phyloP scores from a whole-genome alignment of 1,140 invertebrate genomes.

The Drosophila aff. region DNA sequence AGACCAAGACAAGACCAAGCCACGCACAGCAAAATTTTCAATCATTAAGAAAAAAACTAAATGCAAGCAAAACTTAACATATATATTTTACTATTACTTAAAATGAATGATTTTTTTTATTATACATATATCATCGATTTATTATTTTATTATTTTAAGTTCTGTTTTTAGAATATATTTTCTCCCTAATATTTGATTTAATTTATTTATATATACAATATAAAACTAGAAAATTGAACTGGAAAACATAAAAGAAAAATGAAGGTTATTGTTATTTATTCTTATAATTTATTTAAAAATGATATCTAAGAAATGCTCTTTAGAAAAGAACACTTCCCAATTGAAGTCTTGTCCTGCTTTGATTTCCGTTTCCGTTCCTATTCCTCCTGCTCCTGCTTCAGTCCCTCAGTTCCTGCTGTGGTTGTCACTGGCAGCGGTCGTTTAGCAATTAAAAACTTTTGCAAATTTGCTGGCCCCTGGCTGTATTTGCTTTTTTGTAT shows the following conservation, averaged over 20 bases:
- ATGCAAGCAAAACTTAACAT: no score
- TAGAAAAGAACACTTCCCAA: not conserved
- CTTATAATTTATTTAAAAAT: not conserved
- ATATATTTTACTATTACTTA: no score
- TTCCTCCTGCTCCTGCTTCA: not conserved
- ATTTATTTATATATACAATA: no score
- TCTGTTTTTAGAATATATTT: no score
- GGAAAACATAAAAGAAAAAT: no score
- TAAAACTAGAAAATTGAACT: not conserved
- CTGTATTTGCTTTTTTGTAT: constrained; percentile 11
- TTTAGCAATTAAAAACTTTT: constrained; percentile 80
- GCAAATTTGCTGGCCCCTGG: constrained; percentile 51
- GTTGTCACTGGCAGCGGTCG: constrained; percentile 78
- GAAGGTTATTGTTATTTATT: not conserved
- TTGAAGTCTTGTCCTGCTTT: not conserved
- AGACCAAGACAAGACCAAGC: no score
- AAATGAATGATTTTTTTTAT: no score
- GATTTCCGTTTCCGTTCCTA: constrained; percentile 29
- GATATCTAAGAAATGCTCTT: not conserved
- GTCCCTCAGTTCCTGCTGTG: constrained; percentile 20
- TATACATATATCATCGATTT: no score
- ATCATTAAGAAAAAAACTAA: no score
- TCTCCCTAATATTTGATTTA: no score
- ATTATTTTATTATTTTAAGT: no score
- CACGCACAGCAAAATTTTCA: no score